A percentile compares a stretch with the other conserved stretches of the same genome.
These are phyloP conservation scores for Formica exsecta DNA, from an alignment of 1,140 invertebrate species.

Conservation along the genomic window DNA sequence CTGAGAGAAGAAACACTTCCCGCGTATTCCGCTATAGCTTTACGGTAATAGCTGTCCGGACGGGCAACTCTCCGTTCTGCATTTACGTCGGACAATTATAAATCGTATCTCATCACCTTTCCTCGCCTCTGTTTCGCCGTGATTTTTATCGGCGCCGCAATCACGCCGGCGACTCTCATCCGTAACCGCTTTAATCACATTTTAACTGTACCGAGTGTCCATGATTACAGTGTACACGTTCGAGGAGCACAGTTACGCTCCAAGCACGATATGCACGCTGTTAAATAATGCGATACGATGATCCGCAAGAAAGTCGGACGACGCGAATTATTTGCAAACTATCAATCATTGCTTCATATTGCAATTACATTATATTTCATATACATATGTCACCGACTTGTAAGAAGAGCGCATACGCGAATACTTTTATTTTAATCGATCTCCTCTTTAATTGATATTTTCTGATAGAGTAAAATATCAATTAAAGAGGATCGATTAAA, in stretches of 20 bases:
- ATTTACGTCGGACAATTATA: conserved; percentile 58
- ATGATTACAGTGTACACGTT: conserved; percentile 50
- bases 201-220: conserved; percentile 50
- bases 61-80: conserved; percentile 50
- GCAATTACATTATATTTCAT: not conserved
- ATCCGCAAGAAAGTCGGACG: conserved; percentile 4
- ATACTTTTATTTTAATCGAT: not conserved
- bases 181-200: conserved; percentile 61
- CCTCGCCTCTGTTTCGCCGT: conserved; percentile 56
- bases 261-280: conserved; percentile 28
- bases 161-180: conserved; percentile 51
- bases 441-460: not conserved
- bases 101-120: conserved; percentile 61
- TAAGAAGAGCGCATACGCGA: not conserved
- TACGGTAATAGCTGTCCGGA: conserved; percentile 37
- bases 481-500: not conserved
- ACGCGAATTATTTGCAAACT: not conserved
- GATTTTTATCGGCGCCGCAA: conserved; percentile 53
- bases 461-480: not conserved
- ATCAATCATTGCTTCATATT: too few species aligned
- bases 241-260: conserved; percentile 29
- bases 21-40: conserved; percentile 15
- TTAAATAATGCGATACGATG: conserved; percentile 29
- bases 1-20: conserved; percentile 16
- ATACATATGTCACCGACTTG: not conserved